A percentile compares a stretch with the other conserved stretches of the same genome.
phyloP scores from a whole-genome alignment of 2,797 vertebrate genomes.

The Alfaro cultratus region DNA sequence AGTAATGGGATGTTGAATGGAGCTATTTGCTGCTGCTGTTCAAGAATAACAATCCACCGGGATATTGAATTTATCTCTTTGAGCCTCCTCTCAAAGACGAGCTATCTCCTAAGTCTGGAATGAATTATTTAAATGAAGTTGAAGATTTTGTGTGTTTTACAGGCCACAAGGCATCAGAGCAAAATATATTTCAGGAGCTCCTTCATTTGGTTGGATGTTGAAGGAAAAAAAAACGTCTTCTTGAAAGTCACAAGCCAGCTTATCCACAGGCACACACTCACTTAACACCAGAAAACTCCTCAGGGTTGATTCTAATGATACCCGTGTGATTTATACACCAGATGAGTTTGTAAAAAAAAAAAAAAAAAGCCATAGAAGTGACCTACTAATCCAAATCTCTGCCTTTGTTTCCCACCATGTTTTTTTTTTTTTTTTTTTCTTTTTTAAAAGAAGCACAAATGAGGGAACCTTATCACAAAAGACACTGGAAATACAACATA shows the following conservation, averaged over 20 bases:
- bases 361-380: constrained; percentile 54
- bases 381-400: constrained; percentile 69
- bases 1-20: constrained; percentile 52
- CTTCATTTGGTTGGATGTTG: constrained; percentile 45
- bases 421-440: neutral
- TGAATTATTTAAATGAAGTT: constrained; percentile 41
- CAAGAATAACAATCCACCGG: constrained; percentile 48
- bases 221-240: constrained; percentile 35
- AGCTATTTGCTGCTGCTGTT: constrained; percentile 54
- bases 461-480: constrained; percentile 74
- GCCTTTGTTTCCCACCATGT: constrained; percentile 62
- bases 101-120: constrained; percentile 33
- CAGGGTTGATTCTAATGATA: constrained; percentile 70
- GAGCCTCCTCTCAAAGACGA: constrained; percentile 33
- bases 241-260: constrained; percentile 56
- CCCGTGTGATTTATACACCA: constrained; percentile 68
- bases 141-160: constrained; percentile 26
- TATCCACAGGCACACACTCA: constrained; percentile 27
- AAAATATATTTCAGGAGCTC: constrained; percentile 26
- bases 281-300: constrained; percentile 47
- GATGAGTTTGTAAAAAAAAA: constrained; percentile 51
- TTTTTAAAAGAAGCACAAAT: constrained; percentile 60
- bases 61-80: constrained; percentile 44
- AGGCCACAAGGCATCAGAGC: constrained; percentile 14
- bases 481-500: constrained; percentile 73